A percentile compares a stretch with the other conserved stretches of the same genome.
phyloP scores from a whole-genome alignment of 2,113 vertebrate species.

The Podarcis muralis region DNA sequence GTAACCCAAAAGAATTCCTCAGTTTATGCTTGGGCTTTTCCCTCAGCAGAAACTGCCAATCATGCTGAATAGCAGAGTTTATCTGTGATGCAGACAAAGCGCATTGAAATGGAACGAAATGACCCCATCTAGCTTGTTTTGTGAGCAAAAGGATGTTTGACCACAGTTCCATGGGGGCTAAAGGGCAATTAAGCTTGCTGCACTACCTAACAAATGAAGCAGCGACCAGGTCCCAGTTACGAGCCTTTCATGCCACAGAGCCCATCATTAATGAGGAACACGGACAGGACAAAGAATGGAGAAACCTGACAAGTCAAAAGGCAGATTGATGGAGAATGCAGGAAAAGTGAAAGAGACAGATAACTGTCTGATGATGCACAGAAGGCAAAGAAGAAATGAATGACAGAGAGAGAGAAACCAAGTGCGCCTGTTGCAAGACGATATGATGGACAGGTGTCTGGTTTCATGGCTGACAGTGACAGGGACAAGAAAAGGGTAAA shows the following conservation, averaged over 20 bases:
- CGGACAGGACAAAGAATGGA: conserved; percentile 55
- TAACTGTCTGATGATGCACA: conserved; percentile 19
- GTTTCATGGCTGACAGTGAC: neutral
- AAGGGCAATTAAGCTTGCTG: neutral
- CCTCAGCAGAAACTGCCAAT: neutral
- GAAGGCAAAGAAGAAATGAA: neutral
- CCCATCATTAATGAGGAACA: conserved; percentile 46
- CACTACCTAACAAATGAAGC: neutral
- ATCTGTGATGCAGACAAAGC: neutral
- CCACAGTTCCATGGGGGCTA: neutral
- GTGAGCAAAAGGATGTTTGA: neutral
- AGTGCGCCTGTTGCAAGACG: neutral
- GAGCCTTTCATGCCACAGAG: conserved; percentile 22
- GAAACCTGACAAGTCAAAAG: conserved; percentile 30
- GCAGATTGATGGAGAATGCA: conserved; percentile 32
- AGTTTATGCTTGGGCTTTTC: neutral
- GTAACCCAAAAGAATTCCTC: neutral
- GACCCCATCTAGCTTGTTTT: neutral
- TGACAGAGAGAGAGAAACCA: neutral
- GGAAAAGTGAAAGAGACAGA: conserved; percentile 43
- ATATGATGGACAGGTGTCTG: neutral
- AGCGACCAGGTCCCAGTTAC: conserved; percentile 24
- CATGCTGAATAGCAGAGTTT: neutral
- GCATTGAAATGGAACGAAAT: neutral
- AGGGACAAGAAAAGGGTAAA: neutral